Base-by-base conservation (phyloP, 2,888 invertebrate species). In the Drosophila prostipennis region DNA sequence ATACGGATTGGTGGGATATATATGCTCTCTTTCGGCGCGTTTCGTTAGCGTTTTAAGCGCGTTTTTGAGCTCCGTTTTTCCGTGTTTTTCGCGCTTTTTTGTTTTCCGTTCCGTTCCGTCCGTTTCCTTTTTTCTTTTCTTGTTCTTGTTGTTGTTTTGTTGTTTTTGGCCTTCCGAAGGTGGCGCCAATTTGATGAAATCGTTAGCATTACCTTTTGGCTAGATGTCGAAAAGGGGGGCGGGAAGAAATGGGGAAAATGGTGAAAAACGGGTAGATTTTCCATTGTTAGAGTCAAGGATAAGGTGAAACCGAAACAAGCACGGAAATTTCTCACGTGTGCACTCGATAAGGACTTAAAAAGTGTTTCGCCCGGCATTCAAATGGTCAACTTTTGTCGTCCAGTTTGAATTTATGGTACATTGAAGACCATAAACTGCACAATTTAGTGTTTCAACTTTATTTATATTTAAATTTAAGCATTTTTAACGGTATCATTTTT, bases 131-230 rank as follows among this genome's bases (percentile, higher is more conserved):
- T 19, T n/a, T 19, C 1, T 19, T 19, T 3, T 45, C 32, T 54
- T 54, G 8, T 16, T 40, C 36, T 32, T 14, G 13, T n/a, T 43
- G 2, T 42, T 19, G n/a, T 26, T 46, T 46, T 34, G 34, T 34
- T 34, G 34, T 34, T 34, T 46, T 29, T 42, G 19, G 51, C 26
- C 19, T 19, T 26, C 13, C 34, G 14, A 53, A 60, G 37, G 39
- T 54, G 70, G 39, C 43, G 49, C 26, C 37, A 53, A 65, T 46
- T 78, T 76, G 73, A 84, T 78, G 65, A 76, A 78, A 71, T 84
- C 71, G 85, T 76, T 79, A 68, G 64, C 84, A 68, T 83, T 83
- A 80, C 79, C 78, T 32, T 40, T 29, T 37, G 43, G 65, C 61
- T 73, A 68, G 74, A 68, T 34, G 43, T 11, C 67, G 78, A 65